A percentile compares a stretch with the other conserved stretches of the same genome.
Evolutionary conservation across 2,113 vertebrate genomes (phyloP).

Genomic region (Columba livia): DNA sequence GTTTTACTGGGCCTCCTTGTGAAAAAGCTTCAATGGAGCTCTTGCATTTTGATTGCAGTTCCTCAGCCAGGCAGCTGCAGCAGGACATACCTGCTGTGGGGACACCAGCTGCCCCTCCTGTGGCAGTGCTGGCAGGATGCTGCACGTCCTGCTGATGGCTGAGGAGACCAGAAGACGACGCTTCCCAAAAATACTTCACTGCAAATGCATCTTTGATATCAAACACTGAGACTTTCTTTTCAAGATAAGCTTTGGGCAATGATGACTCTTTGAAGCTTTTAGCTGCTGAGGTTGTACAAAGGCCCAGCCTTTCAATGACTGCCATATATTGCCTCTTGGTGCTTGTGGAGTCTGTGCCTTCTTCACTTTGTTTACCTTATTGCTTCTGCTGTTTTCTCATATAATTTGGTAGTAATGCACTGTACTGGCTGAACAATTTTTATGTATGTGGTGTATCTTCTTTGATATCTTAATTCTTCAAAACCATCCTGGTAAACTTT

Average conservation of each 20-base stretch:
- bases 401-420: background rate
- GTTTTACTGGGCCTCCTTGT: background rate
- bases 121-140: background rate
- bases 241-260: background rate
- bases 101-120: background rate
- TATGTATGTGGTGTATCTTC: background rate
- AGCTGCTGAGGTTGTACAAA: background rate
- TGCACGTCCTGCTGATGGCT: background rate
- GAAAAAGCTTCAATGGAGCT: background rate
- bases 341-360: background rate
- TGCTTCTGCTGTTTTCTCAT: background rate
- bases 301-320: background rate
- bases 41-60: rapidly evolving
- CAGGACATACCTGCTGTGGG: background rate
- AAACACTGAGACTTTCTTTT: background rate
- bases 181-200: background rate
- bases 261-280: background rate
- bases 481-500: background rate
- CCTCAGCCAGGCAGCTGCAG: rapidly evolving
- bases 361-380: background rate
- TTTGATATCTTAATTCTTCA: background rate
- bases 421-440: background rate
- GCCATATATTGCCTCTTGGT: background rate
- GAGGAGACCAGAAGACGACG: rapidly evolving
- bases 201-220: background rate